Percentiles rank a stretch among this genome's conserved stretches.
Evolutionary conservation across 2,113 vertebrate species (phyloP).

Genomic region (Misgurnus anguillicaudatus): DNA sequence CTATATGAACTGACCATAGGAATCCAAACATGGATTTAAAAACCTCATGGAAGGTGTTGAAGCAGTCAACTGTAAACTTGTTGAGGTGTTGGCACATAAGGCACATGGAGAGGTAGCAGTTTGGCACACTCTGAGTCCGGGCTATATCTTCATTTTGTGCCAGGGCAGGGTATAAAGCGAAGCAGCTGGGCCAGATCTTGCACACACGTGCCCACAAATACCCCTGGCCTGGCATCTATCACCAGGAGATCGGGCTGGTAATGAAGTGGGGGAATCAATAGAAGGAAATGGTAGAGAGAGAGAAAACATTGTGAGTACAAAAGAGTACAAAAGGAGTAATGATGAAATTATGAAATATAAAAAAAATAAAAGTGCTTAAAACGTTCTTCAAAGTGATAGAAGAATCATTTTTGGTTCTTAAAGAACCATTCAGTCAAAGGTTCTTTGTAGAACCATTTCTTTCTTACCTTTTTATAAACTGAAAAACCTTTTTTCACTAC

Average conservation of each 20-base stretch:
- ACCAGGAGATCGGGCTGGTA: conserved; percentile 31
- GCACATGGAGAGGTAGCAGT: conserved; percentile 51
- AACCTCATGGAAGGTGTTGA: conserved; percentile 11
- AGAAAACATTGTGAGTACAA: background rate
- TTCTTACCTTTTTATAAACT: too few relatives aligned
- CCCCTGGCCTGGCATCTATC: conserved; percentile 33
- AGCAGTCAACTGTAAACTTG: conserved; percentile 20
- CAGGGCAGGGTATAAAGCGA: conserved; percentile 36
- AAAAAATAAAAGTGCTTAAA: too few relatives aligned
- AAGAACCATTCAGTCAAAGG: too few relatives aligned
- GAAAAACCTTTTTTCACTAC: too few relatives aligned
- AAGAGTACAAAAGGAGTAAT: background rate
- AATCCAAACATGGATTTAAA: conserved; percentile 12
- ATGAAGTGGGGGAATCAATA: conserved; percentile 1
- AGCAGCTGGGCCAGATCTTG: conserved; percentile 24
- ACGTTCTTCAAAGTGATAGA: too few relatives aligned
- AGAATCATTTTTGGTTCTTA: too few relatives aligned
- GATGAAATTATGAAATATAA: background rate
- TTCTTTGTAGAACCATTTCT: too few relatives aligned
- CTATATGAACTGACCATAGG: background rate
- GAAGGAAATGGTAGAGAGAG: background rate
- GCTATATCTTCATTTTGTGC: conserved; percentile 49
- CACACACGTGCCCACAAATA: conserved; percentile 43
- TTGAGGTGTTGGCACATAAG: conserved; percentile 36
- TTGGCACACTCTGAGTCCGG: conserved; percentile 48